A percentile compares a stretch with the other conserved stretches of the same genome.
Evolutionary conservation across 2,113 vertebrate genomes (phyloP).

Genomic region (Neoarius graeffei): DNA sequence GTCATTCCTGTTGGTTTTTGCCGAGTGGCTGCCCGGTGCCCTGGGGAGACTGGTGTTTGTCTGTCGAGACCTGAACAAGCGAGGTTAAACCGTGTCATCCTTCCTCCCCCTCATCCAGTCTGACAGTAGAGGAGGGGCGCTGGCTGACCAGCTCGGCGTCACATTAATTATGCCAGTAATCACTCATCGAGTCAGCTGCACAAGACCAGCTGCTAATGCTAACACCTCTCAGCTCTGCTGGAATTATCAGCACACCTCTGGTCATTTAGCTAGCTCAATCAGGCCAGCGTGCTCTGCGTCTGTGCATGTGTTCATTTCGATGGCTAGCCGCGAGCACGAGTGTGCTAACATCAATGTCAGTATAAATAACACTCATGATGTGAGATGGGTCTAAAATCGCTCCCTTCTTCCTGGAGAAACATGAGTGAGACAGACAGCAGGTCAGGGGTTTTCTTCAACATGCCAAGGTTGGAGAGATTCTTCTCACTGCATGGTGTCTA

Average conservation of each 20-base stretch:
- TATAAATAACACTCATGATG: neutral
- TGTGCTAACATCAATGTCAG: neutral
- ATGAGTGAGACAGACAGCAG: conserved; percentile 16
- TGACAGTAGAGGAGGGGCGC: conserved; percentile 49
- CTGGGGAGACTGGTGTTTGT: conserved; percentile 49
- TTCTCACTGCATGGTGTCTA: neutral
- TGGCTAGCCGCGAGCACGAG: neutral
- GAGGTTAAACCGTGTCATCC: conserved; percentile 54
- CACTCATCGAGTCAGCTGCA: conserved; percentile 45
- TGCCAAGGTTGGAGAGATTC: neutral
- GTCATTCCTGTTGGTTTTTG: conserved; percentile 54
- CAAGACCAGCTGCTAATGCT: conserved; percentile 16
- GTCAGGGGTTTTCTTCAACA: conserved; percentile 18
- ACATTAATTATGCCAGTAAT: conserved; percentile 55
- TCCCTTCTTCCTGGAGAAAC: neutral
- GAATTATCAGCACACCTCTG: conserved; percentile 27
- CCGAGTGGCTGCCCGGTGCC: conserved; percentile 42
- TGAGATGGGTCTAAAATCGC: neutral
- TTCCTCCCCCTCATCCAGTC: conserved; percentile 39
- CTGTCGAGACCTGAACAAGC: conserved; percentile 51
- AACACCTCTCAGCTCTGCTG: neutral
- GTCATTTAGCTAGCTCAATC: conserved; percentile 11
- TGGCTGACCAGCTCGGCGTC: conserved; percentile 38
- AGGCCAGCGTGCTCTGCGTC: neutral
- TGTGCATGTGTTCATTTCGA: conserved; percentile 11